A percentile compares a stretch with the other conserved stretches of the same genome.
Conservation (phyloP, 2,113 vertebrate species). For the Notothenia rossii region DNA sequence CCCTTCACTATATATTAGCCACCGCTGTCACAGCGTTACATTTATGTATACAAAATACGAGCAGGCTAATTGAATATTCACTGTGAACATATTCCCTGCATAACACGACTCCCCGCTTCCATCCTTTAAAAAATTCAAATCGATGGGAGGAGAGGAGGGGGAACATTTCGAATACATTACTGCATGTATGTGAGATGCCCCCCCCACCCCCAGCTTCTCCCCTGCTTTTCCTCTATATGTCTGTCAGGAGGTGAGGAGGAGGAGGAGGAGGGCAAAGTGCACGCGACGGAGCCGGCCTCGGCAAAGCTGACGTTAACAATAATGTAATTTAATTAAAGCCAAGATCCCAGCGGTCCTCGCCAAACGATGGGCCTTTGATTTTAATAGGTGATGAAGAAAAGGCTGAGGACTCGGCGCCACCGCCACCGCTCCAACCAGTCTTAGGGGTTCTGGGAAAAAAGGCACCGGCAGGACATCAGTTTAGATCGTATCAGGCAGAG, state of each 20-base stretch:
- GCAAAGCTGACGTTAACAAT: constrained; percentile 86
- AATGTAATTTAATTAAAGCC: constrained; percentile 87
- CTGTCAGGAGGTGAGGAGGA: constrained; percentile 70
- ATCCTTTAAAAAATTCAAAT: constrained; percentile 81
- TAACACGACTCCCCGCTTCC: constrained; percentile 65
- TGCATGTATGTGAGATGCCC: constrained; percentile 50
- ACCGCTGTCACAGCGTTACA: constrained; percentile 24
- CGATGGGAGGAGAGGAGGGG: constrained; percentile 51
- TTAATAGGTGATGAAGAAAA: constrained; percentile 82
- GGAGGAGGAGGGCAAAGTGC: constrained; percentile 69
- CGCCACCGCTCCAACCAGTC: constrained; percentile 54
- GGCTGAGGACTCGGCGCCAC: constrained; percentile 33
- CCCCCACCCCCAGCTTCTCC: not conserved
- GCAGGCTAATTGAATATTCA: constrained; percentile 77
- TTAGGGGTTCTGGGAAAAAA: constrained; percentile 67
- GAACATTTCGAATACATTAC: constrained; percentile 82
- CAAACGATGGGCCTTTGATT: constrained; percentile 72
- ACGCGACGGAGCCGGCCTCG: constrained; percentile 59
- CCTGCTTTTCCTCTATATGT: constrained; percentile 49
- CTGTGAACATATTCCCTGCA: constrained; percentile 81
- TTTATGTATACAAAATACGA: constrained; percentile 64
- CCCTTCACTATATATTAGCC: constrained; percentile 72
- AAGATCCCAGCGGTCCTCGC: constrained; percentile 64
- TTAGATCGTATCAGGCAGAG: constrained; percentile 69
- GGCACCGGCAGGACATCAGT: constrained; percentile 76